Base-by-base conservation (phyloP, 2,113 vertebrate species). In the Macrotus californicus region DNA sequence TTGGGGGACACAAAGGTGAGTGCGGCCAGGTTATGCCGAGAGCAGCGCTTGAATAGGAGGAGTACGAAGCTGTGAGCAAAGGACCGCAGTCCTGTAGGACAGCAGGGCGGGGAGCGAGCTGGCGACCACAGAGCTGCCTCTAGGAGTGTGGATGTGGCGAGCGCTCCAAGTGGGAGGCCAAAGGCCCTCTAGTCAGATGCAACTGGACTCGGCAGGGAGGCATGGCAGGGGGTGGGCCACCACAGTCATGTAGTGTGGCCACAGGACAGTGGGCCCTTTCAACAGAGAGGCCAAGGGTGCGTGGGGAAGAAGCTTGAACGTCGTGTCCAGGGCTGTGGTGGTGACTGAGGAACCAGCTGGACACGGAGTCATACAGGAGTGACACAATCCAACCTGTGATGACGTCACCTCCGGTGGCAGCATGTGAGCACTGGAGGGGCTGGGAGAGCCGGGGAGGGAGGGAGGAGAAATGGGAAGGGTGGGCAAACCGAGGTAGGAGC, bases 361-460 rank as follows among this genome's bases (percentile, higher is more conserved):
- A 9, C 19, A 3, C 5, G 2, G 56, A 70, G 19, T 26, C 69
- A 6, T 7, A 18, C 22, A 0, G 0, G 21, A 16, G 21, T 18
- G 24, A 7, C 10, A 19, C 41, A 15, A 10, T 7, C n/a, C 13
- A 34, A 18, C 24, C 21, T 8, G 66, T 11, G 13, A 48, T 5
- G 39, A 22, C 5, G 10, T 69, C 7, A 29, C 16, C 29, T 56
- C 59, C 18, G 16, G 6, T 1, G 46, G 24, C 24, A 29, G 29
- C 36, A 1, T 16, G 7, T 36, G 26, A 56, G 39, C 16, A 22
- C 5, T 14, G 4, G 36, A 48, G 15, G 56, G 24, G 12, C 5
- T 21, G 75, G 31, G 77, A 43, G 41, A 36, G 7, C 16, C 11
- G 4, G 21, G 56, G 41, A 15, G 3, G 29, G 26, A 19, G 19